Evolutionary conservation across 2,797 vertebrate species (phyloP).

Genomic region (Chanos chanos): DNA sequence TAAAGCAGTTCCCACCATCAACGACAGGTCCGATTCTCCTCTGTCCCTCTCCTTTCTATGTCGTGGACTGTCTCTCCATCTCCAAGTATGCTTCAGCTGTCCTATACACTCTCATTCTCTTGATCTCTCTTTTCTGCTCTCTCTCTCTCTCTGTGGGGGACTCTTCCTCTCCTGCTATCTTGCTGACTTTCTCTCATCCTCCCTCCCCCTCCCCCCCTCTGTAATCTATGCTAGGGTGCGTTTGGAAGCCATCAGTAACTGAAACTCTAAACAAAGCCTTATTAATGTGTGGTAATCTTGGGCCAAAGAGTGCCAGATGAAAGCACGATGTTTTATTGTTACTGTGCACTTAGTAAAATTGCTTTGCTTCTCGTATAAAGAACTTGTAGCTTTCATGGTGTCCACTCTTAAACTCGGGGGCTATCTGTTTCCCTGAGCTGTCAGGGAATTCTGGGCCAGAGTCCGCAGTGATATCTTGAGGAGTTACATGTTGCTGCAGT

Average conservation of each 20-base stretch:
- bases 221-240: slow-evolving; percentile 83
- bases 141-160: slow-evolving; percentile 4
- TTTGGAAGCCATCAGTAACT: slow-evolving; percentile 92
- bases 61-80: background rate
- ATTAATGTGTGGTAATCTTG: slow-evolving; percentile 92
- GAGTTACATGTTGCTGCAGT: slow-evolving; percentile 66
- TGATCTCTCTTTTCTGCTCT: slow-evolving; percentile 2
- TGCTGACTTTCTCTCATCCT: slow-evolving; percentile 23
- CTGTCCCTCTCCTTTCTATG: background rate
- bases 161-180: slow-evolving; percentile 18
- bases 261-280: slow-evolving; percentile 92
- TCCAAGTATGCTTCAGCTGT: background rate
- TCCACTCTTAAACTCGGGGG: slow-evolving; percentile 60
- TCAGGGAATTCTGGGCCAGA: slow-evolving; percentile 35
- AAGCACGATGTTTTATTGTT: slow-evolving; percentile 87
- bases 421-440: slow-evolving; percentile 10
- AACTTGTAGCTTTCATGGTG: slow-evolving; percentile 66
- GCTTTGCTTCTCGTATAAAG: slow-evolving; percentile 38
- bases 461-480: slow-evolving; percentile 59
- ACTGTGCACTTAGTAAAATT: slow-evolving; percentile 79
- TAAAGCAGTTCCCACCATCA: background rate
- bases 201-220: slow-evolving; percentile 14
- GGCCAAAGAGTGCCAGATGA: slow-evolving; percentile 87
- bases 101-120: slow-evolving; percentile 40
- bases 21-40: slow-evolving; percentile 1